Evolutionary conservation across 2,888 invertebrate genomes (phyloP).

Genomic region (Endotricha flammealis): DNA sequence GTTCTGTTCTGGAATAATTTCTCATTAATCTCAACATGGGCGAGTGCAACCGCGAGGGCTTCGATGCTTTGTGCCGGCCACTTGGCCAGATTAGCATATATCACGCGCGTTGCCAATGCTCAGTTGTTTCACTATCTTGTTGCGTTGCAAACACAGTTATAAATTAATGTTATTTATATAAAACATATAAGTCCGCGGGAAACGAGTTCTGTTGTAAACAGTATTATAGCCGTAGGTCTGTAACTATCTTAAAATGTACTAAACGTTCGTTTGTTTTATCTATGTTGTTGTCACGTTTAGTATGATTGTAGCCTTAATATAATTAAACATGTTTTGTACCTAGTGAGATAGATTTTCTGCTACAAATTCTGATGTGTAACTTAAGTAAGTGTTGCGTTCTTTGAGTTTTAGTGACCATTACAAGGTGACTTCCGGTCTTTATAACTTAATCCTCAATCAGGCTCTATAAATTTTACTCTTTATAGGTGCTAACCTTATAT

Average conservation of each 20-base stretch:
- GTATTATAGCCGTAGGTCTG: slow-evolving; percentile 1
- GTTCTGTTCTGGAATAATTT: slow-evolving; percentile 49
- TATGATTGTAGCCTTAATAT: no score
- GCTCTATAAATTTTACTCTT: slow-evolving; percentile 19
- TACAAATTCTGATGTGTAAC: no score
- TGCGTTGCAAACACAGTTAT: slow-evolving; percentile 9
- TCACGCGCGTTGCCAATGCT: slow-evolving; percentile 20
- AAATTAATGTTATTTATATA: slow-evolving; percentile 15
- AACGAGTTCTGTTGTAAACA: slow-evolving; percentile 1
- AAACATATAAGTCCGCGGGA: slow-evolving; percentile 3
- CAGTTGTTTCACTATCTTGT: slow-evolving; percentile 1
- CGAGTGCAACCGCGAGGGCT: slow-evolving; percentile 40
- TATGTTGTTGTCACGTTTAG: no score
- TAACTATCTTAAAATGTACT: no score
- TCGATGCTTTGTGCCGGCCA: slow-evolving; percentile 47
- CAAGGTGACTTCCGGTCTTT: slow-evolving; percentile 22
- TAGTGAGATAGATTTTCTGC: no score
- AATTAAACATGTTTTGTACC: no score
- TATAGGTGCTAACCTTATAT: slow-evolving; percentile 18
- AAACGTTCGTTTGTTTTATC: no score
- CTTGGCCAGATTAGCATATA: slow-evolving; percentile 49
- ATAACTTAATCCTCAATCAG: slow-evolving; percentile 25
- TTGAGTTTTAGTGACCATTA: no score
- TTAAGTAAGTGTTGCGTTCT: no score
- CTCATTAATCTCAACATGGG: slow-evolving; percentile 59